phyloP scores from a whole-genome alignment of 2,888 invertebrate species.

The Meganola albula region DNA sequence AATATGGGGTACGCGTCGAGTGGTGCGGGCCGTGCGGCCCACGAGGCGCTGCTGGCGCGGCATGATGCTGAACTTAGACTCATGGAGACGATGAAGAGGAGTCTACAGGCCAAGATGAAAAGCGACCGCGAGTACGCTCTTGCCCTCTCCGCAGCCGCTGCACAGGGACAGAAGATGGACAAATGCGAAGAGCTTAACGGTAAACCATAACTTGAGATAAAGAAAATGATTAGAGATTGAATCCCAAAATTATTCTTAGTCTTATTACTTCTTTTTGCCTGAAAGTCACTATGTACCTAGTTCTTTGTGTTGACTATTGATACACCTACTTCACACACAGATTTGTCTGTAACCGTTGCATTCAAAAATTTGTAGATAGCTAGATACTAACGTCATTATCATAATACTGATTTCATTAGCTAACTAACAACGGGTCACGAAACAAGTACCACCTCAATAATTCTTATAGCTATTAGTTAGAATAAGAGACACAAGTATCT shows the following conservation, averaged over 20 bases:
- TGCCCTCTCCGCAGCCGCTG: slow-evolving; percentile 87
- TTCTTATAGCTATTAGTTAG: no score
- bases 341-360: slow-evolving; percentile 19
- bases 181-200: slow-evolving; percentile 84
- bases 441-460: no score
- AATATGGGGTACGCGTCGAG: slow-evolving; percentile 91
- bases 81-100: slow-evolving; percentile 93
- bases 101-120: slow-evolving; percentile 91
- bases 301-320: neutral
- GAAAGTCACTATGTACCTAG: no score
- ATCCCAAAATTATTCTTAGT: no score
- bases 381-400: no score
- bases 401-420: no score
- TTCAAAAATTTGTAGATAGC: slow-evolving; percentile 21
- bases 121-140: slow-evolving; percentile 94
- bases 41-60: slow-evolving; percentile 92
- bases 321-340: slow-evolving; percentile 1
- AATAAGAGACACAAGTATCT: no score
- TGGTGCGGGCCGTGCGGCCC: slow-evolving; percentile 91
- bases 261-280: no score
- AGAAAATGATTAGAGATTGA: no score
- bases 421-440: no score
- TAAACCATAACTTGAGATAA: slow-evolving; percentile 31
- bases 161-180: slow-evolving; percentile 91
- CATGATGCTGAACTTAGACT: slow-evolving; percentile 96